Percentiles rank a stretch among this genome's conserved stretches.
These are phyloP conservation scores for Rhinophrynus dorsalis DNA, from an alignment of 2,797 vertebrate species.

Conservation along the genomic window DNA sequence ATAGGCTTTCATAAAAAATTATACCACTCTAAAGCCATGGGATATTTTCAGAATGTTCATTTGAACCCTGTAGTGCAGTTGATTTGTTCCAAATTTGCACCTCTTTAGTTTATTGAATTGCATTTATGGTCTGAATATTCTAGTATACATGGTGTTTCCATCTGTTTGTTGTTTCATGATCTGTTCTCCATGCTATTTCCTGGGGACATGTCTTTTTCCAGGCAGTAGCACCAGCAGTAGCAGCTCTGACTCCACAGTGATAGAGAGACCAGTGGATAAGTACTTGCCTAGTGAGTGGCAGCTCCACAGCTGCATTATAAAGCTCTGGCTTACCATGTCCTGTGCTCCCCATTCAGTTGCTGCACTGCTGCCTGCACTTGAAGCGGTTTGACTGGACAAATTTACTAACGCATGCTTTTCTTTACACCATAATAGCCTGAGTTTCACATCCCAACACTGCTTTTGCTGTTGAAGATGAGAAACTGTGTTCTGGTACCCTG, in stretches of 20 bases:
- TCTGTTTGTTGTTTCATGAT: slow-evolving; percentile 61
- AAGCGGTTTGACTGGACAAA: slow-evolving; percentile 50
- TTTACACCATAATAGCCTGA: slow-evolving; percentile 45
- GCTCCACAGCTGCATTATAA: slow-evolving; percentile 64
- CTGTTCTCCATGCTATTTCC: slow-evolving; percentile 54
- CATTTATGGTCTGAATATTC: too few relatives aligned
- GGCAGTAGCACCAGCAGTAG: slow-evolving; percentile 85
- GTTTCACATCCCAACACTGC: slow-evolving; percentile 51
- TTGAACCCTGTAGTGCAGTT: too few relatives aligned
- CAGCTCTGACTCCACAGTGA: slow-evolving; percentile 81
- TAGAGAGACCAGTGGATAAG: slow-evolving; percentile 81
- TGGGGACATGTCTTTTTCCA: slow-evolving; percentile 77
- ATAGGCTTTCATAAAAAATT: too few relatives aligned
- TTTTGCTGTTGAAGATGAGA: slow-evolving; percentile 2
- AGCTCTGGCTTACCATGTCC: slow-evolving; percentile 69
- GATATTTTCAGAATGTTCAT: too few relatives aligned
- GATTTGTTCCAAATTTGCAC: too few relatives aligned
- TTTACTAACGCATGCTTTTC: slow-evolving; percentile 66
- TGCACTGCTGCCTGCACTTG: slow-evolving; percentile 59
- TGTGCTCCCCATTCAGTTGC: slow-evolving; percentile 63
- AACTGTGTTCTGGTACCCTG: background rate
- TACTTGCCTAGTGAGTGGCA: slow-evolving; percentile 88
- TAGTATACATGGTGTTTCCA: slow-evolving; percentile 53
- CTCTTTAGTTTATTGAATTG: too few relatives aligned
- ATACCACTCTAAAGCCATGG: too few relatives aligned